Conservation (phyloP, 2,113 vertebrate genomes). For the Rhynchopsitta pachyrhyncha region DNA sequence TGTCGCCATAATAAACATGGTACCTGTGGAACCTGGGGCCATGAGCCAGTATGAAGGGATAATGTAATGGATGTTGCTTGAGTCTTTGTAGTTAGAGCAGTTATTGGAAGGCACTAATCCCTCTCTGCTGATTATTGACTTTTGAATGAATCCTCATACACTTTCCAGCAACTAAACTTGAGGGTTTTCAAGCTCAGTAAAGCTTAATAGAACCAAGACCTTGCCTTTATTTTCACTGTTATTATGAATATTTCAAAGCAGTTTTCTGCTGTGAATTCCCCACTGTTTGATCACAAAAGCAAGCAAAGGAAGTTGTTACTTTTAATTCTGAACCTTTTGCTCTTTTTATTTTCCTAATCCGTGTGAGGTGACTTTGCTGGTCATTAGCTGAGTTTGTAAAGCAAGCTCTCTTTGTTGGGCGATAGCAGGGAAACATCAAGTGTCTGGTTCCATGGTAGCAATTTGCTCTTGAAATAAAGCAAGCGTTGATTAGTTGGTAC, state of each 20-base stretch:
- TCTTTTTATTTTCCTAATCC: conserved; percentile 48
- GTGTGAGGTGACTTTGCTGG: not conserved
- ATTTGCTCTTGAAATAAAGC: conserved; percentile 62
- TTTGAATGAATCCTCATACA: not conserved
- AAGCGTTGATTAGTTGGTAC: conserved; percentile 53
- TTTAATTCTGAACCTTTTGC: conserved; percentile 55
- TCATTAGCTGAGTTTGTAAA: conserved; percentile 10
- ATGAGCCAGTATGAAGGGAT: not conserved
- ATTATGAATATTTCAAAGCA: conserved; percentile 48
- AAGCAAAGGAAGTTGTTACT: conserved; percentile 29
- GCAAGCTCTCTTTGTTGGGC: conserved; percentile 30
- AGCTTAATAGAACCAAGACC: conserved; percentile 27
- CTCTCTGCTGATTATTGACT: conserved; percentile 19
- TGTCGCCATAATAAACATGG: not conserved
- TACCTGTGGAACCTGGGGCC: not conserved
- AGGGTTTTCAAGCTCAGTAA: conserved; percentile 31
- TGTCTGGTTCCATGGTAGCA: conserved; percentile 61
- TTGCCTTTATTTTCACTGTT: conserved; percentile 34
- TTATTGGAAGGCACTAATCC: conserved; percentile 42
- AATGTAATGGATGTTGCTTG: conserved; percentile 6
- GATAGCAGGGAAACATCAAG: conserved; percentile 53
- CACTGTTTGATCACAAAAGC: conserved; percentile 53
- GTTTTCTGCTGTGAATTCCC: conserved; percentile 27
- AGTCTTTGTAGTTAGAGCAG: conserved; percentile 9
- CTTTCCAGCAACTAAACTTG: not conserved